Evolutionary conservation across 2,888 invertebrate genomes (phyloP).

Genomic region (Leptarthrus brevirostris): DNA sequence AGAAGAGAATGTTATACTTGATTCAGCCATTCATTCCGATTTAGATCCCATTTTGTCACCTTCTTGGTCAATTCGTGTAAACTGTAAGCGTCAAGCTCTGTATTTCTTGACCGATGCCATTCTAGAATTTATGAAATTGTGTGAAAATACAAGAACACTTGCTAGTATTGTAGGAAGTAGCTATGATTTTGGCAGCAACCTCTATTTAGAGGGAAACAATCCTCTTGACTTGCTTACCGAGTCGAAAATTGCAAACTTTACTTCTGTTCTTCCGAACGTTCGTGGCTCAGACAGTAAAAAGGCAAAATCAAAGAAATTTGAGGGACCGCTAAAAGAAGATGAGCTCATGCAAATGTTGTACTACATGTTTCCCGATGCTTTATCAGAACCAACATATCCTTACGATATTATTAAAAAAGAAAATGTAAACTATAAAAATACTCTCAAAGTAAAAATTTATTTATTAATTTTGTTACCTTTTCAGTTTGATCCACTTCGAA

Average conservation of each 20-base stretch:
- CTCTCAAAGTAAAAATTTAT: no score
- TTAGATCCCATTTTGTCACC: slow-evolving; percentile 85
- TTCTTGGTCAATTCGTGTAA: slow-evolving; percentile 79
- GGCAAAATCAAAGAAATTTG: slow-evolving; percentile 68
- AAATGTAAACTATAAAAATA: slow-evolving; percentile 68
- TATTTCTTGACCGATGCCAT: slow-evolving; percentile 84
- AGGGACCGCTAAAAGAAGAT: slow-evolving; percentile 82
- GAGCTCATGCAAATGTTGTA: slow-evolving; percentile 81
- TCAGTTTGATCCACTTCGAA: slow-evolving; percentile 70
- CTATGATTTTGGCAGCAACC: slow-evolving; percentile 68
- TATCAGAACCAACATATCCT: slow-evolving; percentile 71
- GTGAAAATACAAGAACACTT: slow-evolving; percentile 62
- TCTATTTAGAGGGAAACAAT: slow-evolving; percentile 70
- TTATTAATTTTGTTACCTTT: slow-evolving; percentile 53
- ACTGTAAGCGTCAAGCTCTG: slow-evolving; percentile 75
- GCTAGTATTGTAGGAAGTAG: slow-evolving; percentile 62
- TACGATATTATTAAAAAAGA: slow-evolving; percentile 71
- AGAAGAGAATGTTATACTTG: slow-evolving; percentile 86
- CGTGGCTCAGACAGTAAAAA: slow-evolving; percentile 69
- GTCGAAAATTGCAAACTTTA: slow-evolving; percentile 76
- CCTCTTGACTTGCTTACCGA: slow-evolving; percentile 80
- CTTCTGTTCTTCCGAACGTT: slow-evolving; percentile 66
- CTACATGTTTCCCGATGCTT: slow-evolving; percentile 90
- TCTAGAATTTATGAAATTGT: slow-evolving; percentile 76
- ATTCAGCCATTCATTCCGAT: slow-evolving; percentile 88